Percentiles rank a stretch among this genome's conserved stretches.
Conservation (phyloP, 2,113 vertebrate species). For the Xenopus tropicalis region UCB_Xtro_10.0 CM004447.2:110558501-110559000, state of each 20-base stretch:
- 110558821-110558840: conserved; percentile 48
- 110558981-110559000: conserved; percentile 65
- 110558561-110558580: no score
- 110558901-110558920: conserved; percentile 43
- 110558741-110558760: conserved; percentile 8
- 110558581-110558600: no score
- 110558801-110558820: conserved; percentile 38
- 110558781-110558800: conserved; percentile 41
- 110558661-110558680: conserved; percentile 55
- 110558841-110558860: no score
- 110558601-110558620: no score
- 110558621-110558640: no score
- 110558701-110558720: background rate
- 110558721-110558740: conserved; percentile 4
- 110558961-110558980: conserved; percentile 76
- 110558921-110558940: conserved; percentile 64
- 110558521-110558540: no score
- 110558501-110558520: no score
- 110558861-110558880: no score
- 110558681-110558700: conserved; percentile 56
- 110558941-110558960: conserved; percentile 71
- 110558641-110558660: no score
- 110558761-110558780: background rate
- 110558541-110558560: no score
- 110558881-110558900: no score